These are phyloP conservation scores for Podarcis lilfordi DNA, from an alignment of 2,797 vertebrate species.

Conservation along the genomic window DNA sequence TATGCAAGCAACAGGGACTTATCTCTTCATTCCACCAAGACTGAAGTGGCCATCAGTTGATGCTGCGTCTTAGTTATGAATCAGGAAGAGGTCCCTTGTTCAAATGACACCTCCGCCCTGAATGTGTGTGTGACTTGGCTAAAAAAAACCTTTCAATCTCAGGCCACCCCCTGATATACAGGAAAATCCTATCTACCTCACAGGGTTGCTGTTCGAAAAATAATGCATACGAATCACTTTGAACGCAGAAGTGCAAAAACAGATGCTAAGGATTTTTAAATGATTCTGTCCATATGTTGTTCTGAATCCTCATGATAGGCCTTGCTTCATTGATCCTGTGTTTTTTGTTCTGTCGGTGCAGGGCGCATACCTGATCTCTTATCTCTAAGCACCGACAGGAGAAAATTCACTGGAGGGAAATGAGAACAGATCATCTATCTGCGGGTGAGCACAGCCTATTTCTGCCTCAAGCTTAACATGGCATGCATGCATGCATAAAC, in stretches of 20 bases:
- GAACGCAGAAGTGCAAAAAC: background rate
- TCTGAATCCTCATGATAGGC: background rate
- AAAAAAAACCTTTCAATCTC: background rate
- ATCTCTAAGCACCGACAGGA: background rate
- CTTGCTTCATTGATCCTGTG: background rate
- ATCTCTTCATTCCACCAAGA: no score
- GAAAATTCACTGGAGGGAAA: background rate
- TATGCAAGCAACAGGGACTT: no score
- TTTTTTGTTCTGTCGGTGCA: background rate
- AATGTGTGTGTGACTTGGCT: background rate
- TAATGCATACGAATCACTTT: no score
- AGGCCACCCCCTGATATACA: background rate
- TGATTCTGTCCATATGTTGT: background rate
- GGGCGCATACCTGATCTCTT: background rate
- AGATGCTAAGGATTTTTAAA: background rate
- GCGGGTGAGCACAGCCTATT: background rate
- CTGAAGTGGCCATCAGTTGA: no score
- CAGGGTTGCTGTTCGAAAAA: background rate
- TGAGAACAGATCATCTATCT: background rate
- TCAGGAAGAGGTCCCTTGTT: no score
- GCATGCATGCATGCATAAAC: background rate
- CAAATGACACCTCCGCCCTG: background rate
- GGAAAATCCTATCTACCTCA: background rate
- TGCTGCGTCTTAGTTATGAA: no score
- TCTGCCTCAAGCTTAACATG: background rate